A percentile compares a stretch with the other conserved stretches of the same genome.
Evolutionary conservation across 1,140 invertebrate species (phyloP).

Genomic region (Pristionchus pacificus): DNA sequence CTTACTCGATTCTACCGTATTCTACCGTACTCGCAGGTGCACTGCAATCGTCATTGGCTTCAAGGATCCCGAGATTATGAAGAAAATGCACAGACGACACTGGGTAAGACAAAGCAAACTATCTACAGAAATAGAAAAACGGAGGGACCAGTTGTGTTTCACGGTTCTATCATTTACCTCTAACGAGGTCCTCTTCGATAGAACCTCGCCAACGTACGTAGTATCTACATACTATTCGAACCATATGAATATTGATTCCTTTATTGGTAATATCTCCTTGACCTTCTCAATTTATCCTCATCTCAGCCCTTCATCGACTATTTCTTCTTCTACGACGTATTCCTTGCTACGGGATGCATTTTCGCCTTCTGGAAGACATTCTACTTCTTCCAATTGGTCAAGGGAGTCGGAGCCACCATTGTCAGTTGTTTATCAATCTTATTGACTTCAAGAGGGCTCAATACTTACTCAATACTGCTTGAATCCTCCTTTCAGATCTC

Average conservation of each 20-base stretch:
- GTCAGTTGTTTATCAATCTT: constrained; percentile 33
- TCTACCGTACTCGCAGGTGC: too few species aligned
- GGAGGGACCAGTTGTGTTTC: too few species aligned
- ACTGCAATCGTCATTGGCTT: background rate
- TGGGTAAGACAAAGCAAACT: constrained; percentile 4
- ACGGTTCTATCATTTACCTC: constrained; percentile 7
- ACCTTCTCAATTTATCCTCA: background rate
- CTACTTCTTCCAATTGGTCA: constrained; percentile 39
- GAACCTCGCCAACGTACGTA: background rate
- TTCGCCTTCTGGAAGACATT: constrained; percentile 32
- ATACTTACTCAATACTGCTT: constrained; percentile 4
- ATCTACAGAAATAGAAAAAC: too few species aligned
- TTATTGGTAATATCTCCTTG: too few species aligned
- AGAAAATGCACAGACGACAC: background rate
- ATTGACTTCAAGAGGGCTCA: background rate
- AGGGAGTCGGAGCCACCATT: constrained; percentile 40
- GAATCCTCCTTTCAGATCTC: constrained; percentile 38
- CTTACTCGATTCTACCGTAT: too few species aligned
- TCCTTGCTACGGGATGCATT: constrained; percentile 32
- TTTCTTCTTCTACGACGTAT: constrained; percentile 39
- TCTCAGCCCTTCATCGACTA: constrained; percentile 9
- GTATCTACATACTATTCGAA: constrained; percentile 14
- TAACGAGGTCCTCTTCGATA: background rate
- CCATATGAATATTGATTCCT: background rate
- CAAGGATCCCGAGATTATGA: background rate